Base-by-base conservation (phyloP, 2,888 invertebrate species). In the Drosophila buzzatii region DNA sequence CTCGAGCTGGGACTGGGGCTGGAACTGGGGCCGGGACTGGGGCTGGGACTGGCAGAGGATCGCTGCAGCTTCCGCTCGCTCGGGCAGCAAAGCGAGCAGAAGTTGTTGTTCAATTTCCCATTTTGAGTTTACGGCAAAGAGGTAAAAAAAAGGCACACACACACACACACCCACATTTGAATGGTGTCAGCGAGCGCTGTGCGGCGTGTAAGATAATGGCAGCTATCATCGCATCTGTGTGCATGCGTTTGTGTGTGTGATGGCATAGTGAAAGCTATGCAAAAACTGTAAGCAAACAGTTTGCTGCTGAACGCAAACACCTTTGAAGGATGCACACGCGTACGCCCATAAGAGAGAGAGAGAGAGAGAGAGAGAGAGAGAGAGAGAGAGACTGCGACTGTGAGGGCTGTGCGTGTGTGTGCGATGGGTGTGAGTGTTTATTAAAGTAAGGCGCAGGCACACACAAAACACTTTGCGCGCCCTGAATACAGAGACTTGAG, bases 71-170 rank as follows among this genome's bases (percentile, higher is more conserved):
- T 91, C 91, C 90, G 85, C 91, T 85, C 81, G 90, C 88, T 91
- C 91, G 76, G 88, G 91, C 88, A 91, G 82, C 81, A 90, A 91
- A 90, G 90, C 90, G 91, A 90, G 91, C 90, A 90, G 91, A 90
- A 90, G 88, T 87, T 91, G 90, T 86, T 91, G 88, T 91, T 91
- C 80, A 91, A 91, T 90, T 91, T 91, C 83, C 89, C 91, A 88
- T 88, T 90, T 87, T 86, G 81, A 85, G 83, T 79, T 78, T 69
- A 71, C 81, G 68, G 72, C 55, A 62, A 59, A 64, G 61, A 56
- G 72, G 35, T 12, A 60, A 56, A 58, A 65, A 67, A 53, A 37
- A 7, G 14, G 2, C 37, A 58, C 33, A 49, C 61, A 63, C 51
- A 57, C 16, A 12, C 7, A 14, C 20, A 44, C 14, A 44, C 8